Conservation (phyloP, 2,888 invertebrate genomes). For the Heteromurus nitidus region DNA sequence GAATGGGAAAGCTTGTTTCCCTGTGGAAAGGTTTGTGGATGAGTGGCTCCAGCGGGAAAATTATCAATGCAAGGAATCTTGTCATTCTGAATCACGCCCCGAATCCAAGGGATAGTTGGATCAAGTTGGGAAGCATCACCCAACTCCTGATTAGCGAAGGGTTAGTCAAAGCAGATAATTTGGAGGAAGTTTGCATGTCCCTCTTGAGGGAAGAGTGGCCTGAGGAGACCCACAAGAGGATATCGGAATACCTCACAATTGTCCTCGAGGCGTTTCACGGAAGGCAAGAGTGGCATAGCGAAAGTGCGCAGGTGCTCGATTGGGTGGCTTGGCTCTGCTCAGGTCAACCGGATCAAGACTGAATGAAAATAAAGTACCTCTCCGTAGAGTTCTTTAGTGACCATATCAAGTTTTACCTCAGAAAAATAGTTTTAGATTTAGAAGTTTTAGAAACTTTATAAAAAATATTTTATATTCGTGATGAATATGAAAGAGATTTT, state of each 20-base stretch:
- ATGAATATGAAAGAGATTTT: no score
- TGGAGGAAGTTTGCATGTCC: slow-evolving; percentile 67
- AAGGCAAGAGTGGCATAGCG: slow-evolving; percentile 35
- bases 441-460: no score
- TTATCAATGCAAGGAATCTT: slow-evolving; percentile 69
- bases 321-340: slow-evolving; percentile 72
- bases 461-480: no score
- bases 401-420: no score
- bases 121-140: slow-evolving; percentile 48
- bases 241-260: slow-evolving; percentile 66
- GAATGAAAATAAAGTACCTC: slow-evolving; percentile 10
- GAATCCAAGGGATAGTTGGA: slow-evolving; percentile 59
- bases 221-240: slow-evolving; percentile 24
- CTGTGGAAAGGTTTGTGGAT: slow-evolving; percentile 66
- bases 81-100: slow-evolving; percentile 60
- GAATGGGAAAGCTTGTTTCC: slow-evolving; percentile 46
- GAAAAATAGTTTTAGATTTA: no score
- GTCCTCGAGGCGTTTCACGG: slow-evolving; percentile 41
- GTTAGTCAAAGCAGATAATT: slow-evolving; percentile 47
- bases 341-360: slow-evolving; percentile 58
- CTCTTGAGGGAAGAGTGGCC: slow-evolving; percentile 68
- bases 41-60: slow-evolving; percentile 14
- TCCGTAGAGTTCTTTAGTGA: no score
- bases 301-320: slow-evolving; percentile 68
- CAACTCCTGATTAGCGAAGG: slow-evolving; percentile 55